phyloP scores from a whole-genome alignment of 1,140 invertebrate species.

The Procambarus clarkii region DNA sequence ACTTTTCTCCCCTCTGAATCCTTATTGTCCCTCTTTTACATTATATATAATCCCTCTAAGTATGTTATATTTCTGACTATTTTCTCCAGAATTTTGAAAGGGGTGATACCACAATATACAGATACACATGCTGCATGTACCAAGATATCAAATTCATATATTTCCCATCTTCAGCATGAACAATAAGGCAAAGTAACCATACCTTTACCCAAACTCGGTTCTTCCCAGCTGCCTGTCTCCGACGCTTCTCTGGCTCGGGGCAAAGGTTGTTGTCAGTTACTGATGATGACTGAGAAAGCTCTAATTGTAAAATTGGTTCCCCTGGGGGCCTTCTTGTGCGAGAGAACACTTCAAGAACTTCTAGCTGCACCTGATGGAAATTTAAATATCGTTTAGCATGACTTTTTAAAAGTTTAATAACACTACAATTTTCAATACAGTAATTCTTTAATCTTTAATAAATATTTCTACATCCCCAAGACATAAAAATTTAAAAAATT shows the following conservation, averaged over 20 bases:
- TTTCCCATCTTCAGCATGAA: neutral
- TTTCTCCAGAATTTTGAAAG: too few relatives aligned
- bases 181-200: neutral
- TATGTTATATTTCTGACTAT: too few relatives aligned
- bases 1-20: too few relatives aligned
- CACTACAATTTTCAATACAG: neutral
- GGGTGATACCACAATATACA: too few relatives aligned
- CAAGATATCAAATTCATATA: too few relatives aligned
- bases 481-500: too few relatives aligned
- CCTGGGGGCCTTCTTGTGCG: constrained; percentile 44
- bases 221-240: constrained; percentile 37
- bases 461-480: too few relatives aligned
- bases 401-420: neutral
- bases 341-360: constrained; percentile 49
- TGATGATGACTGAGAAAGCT: constrained; percentile 20
- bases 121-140: too few relatives aligned
- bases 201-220: constrained; percentile 33
- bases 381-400: neutral
- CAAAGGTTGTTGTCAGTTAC: constrained; percentile 12
- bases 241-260: constrained; percentile 35
- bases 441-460: neutral
- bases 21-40: too few relatives aligned
- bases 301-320: constrained; percentile 46
- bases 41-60: too few relatives aligned
- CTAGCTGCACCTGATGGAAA: constrained; percentile 34